Evolutionary conservation across 2,888 invertebrate genomes (phyloP).

Genomic region (Drosophila aldrichi): DNA sequence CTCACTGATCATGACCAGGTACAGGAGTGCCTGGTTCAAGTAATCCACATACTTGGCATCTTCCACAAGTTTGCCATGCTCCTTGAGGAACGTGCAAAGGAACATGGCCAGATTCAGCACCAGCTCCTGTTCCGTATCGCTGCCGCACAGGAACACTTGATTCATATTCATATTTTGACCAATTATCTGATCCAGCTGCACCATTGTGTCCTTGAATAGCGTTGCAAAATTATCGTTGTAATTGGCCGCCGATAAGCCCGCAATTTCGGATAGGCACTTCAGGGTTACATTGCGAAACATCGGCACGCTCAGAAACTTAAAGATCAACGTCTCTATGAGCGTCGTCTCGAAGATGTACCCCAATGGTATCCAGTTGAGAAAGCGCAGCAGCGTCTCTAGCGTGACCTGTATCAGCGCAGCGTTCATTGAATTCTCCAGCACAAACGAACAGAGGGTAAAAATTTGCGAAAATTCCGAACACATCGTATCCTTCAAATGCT

Average conservation of each 20-base stretch:
- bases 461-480: slow-evolving; percentile 99
- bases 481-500: slow-evolving; percentile 99
- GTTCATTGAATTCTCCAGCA: slow-evolving; percentile 98
- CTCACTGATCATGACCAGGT: slow-evolving; percentile 96
- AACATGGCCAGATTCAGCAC: slow-evolving; percentile 99
- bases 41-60: slow-evolving; percentile 91
- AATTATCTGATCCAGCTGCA: slow-evolving; percentile 96
- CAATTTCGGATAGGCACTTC: slow-evolving; percentile 99
- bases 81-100: slow-evolving; percentile 97
- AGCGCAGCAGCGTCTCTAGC: slow-evolving; percentile 96
- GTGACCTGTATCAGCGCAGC: slow-evolving; percentile 98
- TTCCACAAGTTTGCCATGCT: slow-evolving; percentile 96
- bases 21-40: slow-evolving; percentile 93
- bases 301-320: slow-evolving; percentile 98
- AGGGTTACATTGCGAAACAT: slow-evolving; percentile 99
- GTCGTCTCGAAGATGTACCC: slow-evolving; percentile 99
- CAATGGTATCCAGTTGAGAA: slow-evolving; percentile 99
- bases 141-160: slow-evolving; percentile 96
- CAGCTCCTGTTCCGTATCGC: slow-evolving; percentile 99
- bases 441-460: slow-evolving; percentile 98
- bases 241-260: slow-evolving; percentile 94
- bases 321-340: slow-evolving; percentile 96
- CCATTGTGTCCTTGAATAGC: slow-evolving; percentile 96
- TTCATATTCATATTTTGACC: slow-evolving; percentile 96
- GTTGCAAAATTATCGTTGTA: slow-evolving; percentile 97